phyloP scores from a whole-genome alignment of 2,888 invertebrate species.

The Dynastes tityus region DNA sequence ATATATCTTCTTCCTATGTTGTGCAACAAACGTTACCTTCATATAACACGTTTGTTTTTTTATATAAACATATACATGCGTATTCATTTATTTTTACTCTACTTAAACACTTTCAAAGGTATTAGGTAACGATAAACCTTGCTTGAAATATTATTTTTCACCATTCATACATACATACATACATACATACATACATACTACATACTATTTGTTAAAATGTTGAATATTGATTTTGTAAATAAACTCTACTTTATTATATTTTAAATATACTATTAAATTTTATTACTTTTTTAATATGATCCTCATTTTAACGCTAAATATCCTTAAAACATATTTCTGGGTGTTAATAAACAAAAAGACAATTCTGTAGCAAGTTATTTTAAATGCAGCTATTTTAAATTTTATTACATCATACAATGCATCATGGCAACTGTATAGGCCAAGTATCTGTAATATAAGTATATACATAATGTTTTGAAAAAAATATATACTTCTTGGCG shows the following conservation, averaged over 20 bases:
- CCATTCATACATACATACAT: no score
- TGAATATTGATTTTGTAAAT: slow-evolving; percentile 52
- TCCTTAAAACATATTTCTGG: not conserved
- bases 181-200: not conserved
- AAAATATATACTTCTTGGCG: no score
- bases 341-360: not conserved
- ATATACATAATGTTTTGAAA: no score
- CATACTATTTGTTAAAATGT: slow-evolving; percentile 37
- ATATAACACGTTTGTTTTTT: slow-evolving; percentile 29
- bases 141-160: slow-evolving; percentile 27
- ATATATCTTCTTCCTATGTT: slow-evolving; percentile 29
- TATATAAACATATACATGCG: slow-evolving; percentile 29
- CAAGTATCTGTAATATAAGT: not conserved
- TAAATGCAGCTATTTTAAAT: slow-evolving; percentile 38
- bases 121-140: slow-evolving; percentile 34
- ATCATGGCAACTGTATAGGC: slow-evolving; percentile 14
- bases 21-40: slow-evolving; percentile 22
- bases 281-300: slow-evolving; percentile 21
- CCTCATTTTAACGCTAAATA: not conserved
- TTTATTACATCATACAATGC: slow-evolving; percentile 33
- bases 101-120: slow-evolving; percentile 32
- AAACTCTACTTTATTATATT: slow-evolving; percentile 51
- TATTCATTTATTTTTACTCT: slow-evolving; percentile 37
- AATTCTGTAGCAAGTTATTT: slow-evolving; percentile 24
- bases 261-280: slow-evolving; percentile 53